Base-by-base conservation (phyloP, 2,888 invertebrate genomes). In the Sipha maydis region DNA sequence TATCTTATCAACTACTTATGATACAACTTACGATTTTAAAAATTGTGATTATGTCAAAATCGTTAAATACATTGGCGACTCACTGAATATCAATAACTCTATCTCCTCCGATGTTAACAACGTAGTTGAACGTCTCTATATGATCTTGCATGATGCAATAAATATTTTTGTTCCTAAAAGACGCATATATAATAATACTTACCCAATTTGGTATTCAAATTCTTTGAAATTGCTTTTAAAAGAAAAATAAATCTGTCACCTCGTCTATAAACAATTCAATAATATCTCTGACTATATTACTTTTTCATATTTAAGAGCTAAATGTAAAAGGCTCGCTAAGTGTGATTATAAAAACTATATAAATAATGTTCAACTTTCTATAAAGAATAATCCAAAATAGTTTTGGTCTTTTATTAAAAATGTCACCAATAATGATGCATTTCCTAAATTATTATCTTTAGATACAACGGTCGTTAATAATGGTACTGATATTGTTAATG, bases 401-500 rank as follows among this genome's bases (percentile, higher is more conserved):
- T n/a, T n/a, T n/a, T n/a, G n/a, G n/a, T n/a, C n/a, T n/a, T n/a
- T n/a, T n/a, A n/a, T n/a, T n/a, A n/a, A n/a, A n/a, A n/a, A n/a
- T n/a, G n/a, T 76, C 25, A 2, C 4, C 1, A 21, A 76, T 25
- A 34, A 38, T 38, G 38, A 76, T 34, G 9, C 38, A 5, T 41
- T 76, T 38, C 76, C 76, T 76, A 19, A 76, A 34, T 41, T n/a
- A 38, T 9, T 76, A 76, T 41, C 38, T 76, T 76, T 71, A 71
- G 21, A 71, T 38, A 41, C 76, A 76, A 38, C 5, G 21, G 34
- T 41, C 38, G 14, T 41, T 7, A 41, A 76, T 76, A 76, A 76
- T 76, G 76, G 76, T 76, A 76, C 76, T 25, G 76, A 76, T 76
- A 76, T 76, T n/a, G n/a, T n/a, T n/a, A n/a, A n/a, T n/a, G n/a